Conservation (phyloP, 2,797 vertebrate genomes). For the Karalla daura region DNA sequence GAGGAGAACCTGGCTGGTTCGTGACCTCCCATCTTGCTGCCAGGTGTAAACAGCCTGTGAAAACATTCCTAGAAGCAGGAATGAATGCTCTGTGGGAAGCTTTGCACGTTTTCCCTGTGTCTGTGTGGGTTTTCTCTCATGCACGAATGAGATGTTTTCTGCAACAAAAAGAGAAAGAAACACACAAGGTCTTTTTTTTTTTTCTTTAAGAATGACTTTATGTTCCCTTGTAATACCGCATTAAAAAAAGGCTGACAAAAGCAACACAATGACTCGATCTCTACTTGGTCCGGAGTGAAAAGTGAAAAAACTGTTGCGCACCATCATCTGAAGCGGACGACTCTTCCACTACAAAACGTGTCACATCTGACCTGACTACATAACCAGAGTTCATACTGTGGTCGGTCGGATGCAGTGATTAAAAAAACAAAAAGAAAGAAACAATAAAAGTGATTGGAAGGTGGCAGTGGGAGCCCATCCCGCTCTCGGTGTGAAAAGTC, state of each 20-base stretch:
- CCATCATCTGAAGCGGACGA: background rate
- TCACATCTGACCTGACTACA: slow-evolving; percentile 44
- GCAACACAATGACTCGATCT: slow-evolving; percentile 53
- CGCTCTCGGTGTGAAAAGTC: background rate
- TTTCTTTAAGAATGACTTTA: slow-evolving; percentile 69
- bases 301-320: slow-evolving; percentile 34
- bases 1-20: background rate
- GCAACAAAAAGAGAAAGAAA: background rate
- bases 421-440: slow-evolving; percentile 36
- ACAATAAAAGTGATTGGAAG: slow-evolving; percentile 24
- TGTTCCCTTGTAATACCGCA: slow-evolving; percentile 50
- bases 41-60: too few relatives aligned
- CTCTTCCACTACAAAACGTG: slow-evolving; percentile 1
- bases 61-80: too few relatives aligned
- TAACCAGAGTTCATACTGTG: slow-evolving; percentile 61
- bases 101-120: too few relatives aligned
- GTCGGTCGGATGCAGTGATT: slow-evolving; percentile 27
- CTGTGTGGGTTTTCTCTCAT: too few relatives aligned
- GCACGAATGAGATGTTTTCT: background rate
- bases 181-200: slow-evolving; percentile 16
- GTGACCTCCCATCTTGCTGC: too few relatives aligned
- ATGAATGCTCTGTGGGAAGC: too few relatives aligned
- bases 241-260: slow-evolving; percentile 66
- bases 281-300: slow-evolving; percentile 45
- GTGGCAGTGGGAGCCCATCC: slow-evolving; percentile 40